Evolutionary conservation across 2,113 vertebrate species (phyloP), one percentile per base, ranked within the genome.

Genomic region (Amphilophus citrinellus): DNA sequence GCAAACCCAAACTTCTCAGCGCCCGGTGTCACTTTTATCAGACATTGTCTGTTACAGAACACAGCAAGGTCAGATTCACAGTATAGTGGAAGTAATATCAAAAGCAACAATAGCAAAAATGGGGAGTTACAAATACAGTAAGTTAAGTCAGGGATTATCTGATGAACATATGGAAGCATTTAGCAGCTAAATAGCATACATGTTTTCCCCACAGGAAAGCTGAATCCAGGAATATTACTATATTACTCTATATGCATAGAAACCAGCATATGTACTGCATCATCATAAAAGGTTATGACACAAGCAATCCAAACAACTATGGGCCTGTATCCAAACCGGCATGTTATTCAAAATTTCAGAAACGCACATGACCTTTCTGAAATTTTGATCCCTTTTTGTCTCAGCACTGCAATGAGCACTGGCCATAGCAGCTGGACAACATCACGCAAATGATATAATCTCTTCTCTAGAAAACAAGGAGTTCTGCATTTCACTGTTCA

Each of bases 51-150:
- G 5, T 71, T 50, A 15, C 66, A 71, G 22, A 24, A 50, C 44
- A 73, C 27, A 32, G 47, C 27, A n/a, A 73, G 10, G 6, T 56
- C 68, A 53, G 50, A 17, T 50, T 50, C 47, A 73, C 44, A 73
- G 47, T 53, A 7, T 11, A 53, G 44, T 53, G 27, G 27, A 73
- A 73, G 47, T 30, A 32, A 73, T 20, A 8, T 14, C 24, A 56
- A 18, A 6, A 53, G 17, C 0, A 10, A 53, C 10, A 1, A 0
- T 13, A 2, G 6, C 44, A 71, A 18, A 39, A 50, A 27, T 47
- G 42, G 24, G 63, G 14, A 68, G 7, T 47, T 68, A 27, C 8
- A 0, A 71, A 32, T 71, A 53, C 44, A 13, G 10, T 44, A 42
- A 42, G 10, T 3, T 73, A 10, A 50, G 47, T 17, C 11, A 73